phyloP scores from a whole-genome alignment of 2,113 vertebrate species.

The Ciconia maguari region DNA sequence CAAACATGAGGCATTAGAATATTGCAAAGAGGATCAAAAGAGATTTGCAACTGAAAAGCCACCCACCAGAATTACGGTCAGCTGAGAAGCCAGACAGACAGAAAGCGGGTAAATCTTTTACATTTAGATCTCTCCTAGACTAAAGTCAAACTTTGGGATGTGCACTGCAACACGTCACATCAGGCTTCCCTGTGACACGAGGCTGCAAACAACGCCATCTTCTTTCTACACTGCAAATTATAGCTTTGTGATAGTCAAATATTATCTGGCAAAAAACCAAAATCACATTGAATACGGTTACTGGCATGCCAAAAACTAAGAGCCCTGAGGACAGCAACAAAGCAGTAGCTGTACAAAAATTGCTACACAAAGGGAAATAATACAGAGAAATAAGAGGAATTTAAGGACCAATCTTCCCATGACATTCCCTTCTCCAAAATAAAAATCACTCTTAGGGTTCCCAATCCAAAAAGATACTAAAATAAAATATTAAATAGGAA shows the following conservation, averaged over 20 bases:
- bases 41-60: slow-evolving; percentile 56
- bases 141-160: neutral
- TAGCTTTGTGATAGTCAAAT: neutral
- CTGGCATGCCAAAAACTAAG: neutral
- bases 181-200: neutral
- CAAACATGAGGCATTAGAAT: slow-evolving; percentile 46
- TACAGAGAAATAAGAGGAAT: neutral
- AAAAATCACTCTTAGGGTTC: neutral
- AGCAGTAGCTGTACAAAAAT: neutral
- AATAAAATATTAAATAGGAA: neutral
- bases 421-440: neutral
- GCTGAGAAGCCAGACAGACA: neutral
- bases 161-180: neutral
- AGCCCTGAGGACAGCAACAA: neutral
- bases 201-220: neutral
- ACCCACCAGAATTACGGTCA: slow-evolving; percentile 28
- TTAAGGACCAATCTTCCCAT: neutral
- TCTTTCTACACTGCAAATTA: neutral
- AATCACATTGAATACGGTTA: neutral
- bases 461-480: neutral
- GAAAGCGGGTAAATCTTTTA: neutral
- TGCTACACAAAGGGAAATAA: neutral
- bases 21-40: slow-evolving; percentile 65
- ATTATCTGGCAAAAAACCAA: neutral
- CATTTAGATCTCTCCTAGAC: neutral